These are phyloP conservation scores for Molossus alvarezi DNA, from an alignment of 2,797 vertebrate species.

Conservation along the genomic window DNA sequence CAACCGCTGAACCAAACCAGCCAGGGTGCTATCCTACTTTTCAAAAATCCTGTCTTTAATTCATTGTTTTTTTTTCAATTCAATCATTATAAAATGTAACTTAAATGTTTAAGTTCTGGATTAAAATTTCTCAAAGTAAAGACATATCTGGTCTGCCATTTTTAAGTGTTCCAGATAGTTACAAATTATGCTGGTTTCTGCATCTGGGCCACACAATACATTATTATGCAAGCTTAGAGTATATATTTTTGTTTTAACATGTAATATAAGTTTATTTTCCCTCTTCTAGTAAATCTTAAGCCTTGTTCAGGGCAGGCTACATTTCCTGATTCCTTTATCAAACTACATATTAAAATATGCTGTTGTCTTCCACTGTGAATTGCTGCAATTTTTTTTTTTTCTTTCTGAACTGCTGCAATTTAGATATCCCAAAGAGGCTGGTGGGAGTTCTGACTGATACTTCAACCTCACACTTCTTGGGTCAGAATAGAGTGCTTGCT, in stretches of 20 bases:
- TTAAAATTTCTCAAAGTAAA: conserved; percentile 40
- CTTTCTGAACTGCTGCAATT: conserved; percentile 10
- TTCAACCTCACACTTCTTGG: neutral
- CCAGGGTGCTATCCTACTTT: neutral
- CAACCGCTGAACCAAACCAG: no score
- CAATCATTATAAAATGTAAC: conserved; percentile 40
- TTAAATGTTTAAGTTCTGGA: conserved; percentile 46
- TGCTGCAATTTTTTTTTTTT: neutral
- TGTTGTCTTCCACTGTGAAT: conserved; percentile 43
- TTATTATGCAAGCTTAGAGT: neutral
- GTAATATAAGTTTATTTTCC: conserved; percentile 25
- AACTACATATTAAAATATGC: neutral
- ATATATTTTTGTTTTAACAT: conserved; percentile 26
- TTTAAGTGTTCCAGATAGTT: neutral
- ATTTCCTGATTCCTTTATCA: conserved; percentile 52
- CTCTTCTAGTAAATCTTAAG: conserved; percentile 40
- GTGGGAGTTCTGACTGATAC: conserved; percentile 22
- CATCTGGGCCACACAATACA: neutral
- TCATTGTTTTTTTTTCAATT: conserved; percentile 42
- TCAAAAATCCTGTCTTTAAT: conserved; percentile 29
- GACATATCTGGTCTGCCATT: conserved; percentile 21
- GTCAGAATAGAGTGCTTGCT: neutral
- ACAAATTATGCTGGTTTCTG: conserved; percentile 29
- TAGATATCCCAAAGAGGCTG: conserved; percentile 4
- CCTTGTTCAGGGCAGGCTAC: neutral